Evolutionary conservation across 2,888 invertebrate species (phyloP).

Genomic region (Apoderus coryli): DNA sequence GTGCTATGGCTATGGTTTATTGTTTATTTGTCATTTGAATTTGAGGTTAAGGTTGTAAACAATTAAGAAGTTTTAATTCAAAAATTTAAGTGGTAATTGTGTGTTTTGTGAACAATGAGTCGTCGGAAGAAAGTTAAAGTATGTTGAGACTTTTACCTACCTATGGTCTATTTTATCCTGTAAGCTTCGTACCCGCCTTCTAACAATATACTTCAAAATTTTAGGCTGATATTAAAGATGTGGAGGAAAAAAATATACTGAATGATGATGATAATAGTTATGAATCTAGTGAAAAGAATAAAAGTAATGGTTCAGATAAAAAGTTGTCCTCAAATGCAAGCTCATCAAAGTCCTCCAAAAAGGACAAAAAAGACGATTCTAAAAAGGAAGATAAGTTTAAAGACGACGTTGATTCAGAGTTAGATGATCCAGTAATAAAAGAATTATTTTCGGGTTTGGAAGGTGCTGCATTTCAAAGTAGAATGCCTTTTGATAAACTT

Average conservation of each 20-base stretch:
- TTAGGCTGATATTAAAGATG: conserved; percentile 50
- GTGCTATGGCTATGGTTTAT: no score
- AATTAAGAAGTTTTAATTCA: no score
- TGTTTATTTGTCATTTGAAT: no score
- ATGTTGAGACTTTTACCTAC: conserved; percentile 8
- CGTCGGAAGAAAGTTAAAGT: conserved; percentile 32
- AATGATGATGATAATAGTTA: conserved; percentile 46
- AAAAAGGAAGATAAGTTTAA: conserved; percentile 37
- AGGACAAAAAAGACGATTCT: conserved; percentile 29
- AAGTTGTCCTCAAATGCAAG: conserved; percentile 34
- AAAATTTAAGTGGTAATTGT: not conserved
- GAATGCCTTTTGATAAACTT: conserved; percentile 88
- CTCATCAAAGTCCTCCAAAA: conserved; percentile 34
- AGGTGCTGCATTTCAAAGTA: conserved; percentile 87
- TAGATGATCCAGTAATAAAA: conserved; percentile 45
- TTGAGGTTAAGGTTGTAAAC: no score
- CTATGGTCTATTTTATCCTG: conserved; percentile 6
- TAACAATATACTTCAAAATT: conserved; percentile 14
- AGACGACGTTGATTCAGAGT: conserved; percentile 47
- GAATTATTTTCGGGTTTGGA: conserved; percentile 48
- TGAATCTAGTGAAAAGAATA: conserved; percentile 47
- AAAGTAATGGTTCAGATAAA: conserved; percentile 36
- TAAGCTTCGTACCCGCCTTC: conserved; percentile 14
- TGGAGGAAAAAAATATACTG: conserved; percentile 49
- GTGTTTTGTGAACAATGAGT: conserved; percentile 25